Evolutionary conservation across 2,888 invertebrate genomes (phyloP).

Genomic region (Campopleginae sp.): DNA sequence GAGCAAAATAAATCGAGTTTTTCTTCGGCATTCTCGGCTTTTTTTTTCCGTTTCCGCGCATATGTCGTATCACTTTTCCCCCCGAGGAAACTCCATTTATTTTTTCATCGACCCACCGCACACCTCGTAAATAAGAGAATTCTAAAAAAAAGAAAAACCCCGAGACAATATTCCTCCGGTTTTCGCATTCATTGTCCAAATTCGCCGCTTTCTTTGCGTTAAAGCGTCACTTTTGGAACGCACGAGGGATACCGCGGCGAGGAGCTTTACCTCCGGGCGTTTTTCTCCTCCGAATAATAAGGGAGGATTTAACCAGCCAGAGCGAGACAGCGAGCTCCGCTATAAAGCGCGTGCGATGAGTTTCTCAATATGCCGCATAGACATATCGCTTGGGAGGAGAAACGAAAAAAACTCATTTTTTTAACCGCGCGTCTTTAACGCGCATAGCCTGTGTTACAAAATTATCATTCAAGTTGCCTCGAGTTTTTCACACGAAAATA

Average conservation of each 20-base stretch:
- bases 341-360: constrained; percentile 44
- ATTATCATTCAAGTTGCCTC: background rate
- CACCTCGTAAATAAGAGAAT: constrained; percentile 18
- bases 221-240: constrained; percentile 63
- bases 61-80: background rate
- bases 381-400: background rate
- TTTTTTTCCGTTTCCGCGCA: background rate
- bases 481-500: background rate
- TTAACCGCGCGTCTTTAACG: background rate
- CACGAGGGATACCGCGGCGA: constrained; percentile 1
- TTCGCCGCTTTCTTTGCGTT: constrained; percentile 67
- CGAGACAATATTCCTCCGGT: constrained; percentile 61
- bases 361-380: constrained; percentile 33
- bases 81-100: background rate
- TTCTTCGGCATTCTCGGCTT: background rate
- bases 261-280: constrained; percentile 42
- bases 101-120: background rate
- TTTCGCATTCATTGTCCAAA: constrained; percentile 66
- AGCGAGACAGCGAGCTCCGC: constrained; percentile 6
- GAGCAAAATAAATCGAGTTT: constrained; percentile 13
- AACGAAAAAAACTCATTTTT: constrained; percentile 17
- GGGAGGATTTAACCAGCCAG: constrained; percentile 42
- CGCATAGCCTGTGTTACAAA: background rate
- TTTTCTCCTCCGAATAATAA: constrained; percentile 61
- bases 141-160: constrained; percentile 28